Percentiles rank a stretch among this genome's conserved stretches.
phyloP scores from a whole-genome alignment of 2,113 vertebrate genomes.

The Oreochromis aureus region DNA sequence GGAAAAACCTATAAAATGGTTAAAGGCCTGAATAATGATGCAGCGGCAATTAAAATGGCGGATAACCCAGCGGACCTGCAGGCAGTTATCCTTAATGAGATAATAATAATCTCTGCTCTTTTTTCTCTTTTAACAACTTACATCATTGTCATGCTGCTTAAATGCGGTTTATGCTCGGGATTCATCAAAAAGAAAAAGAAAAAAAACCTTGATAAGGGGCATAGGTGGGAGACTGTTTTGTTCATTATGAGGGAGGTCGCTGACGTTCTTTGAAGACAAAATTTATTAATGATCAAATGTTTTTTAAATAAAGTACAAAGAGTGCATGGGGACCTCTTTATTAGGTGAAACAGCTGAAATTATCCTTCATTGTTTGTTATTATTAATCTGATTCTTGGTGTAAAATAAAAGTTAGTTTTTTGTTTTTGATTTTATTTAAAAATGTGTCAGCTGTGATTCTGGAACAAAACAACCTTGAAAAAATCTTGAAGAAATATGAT shows the following conservation, averaged over 20 bases:
- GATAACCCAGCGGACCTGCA: conserved; percentile 44
- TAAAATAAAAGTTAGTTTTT: not conserved
- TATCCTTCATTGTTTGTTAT: not conserved
- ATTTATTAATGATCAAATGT: not conserved
- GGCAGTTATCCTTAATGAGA: conserved; percentile 46
- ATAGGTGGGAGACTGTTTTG: not conserved
- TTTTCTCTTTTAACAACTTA: not conserved
- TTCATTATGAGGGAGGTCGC: not conserved
- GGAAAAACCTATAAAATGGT: conserved; percentile 10
- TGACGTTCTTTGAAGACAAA: not conserved
- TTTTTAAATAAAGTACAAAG: not conserved
- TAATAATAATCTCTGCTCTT: conserved; percentile 14
- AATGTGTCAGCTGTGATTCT: not conserved
- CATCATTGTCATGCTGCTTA: not conserved
- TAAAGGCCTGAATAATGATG: conserved; percentile 33
- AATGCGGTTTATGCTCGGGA: not conserved
- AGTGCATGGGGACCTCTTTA: not conserved
- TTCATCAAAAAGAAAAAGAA: not conserved
- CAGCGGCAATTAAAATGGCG: conserved; percentile 42
- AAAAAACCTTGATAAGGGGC: not conserved
- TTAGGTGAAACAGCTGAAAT: not conserved
- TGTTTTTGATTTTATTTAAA: not conserved
- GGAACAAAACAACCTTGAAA: not conserved
- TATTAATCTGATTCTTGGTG: not conserved
- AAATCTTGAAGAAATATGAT: not conserved